These are phyloP conservation scores for Pristionchus entomophagus DNA, from an alignment of 2,888 invertebrate species.

Conservation along the genomic window DNA sequence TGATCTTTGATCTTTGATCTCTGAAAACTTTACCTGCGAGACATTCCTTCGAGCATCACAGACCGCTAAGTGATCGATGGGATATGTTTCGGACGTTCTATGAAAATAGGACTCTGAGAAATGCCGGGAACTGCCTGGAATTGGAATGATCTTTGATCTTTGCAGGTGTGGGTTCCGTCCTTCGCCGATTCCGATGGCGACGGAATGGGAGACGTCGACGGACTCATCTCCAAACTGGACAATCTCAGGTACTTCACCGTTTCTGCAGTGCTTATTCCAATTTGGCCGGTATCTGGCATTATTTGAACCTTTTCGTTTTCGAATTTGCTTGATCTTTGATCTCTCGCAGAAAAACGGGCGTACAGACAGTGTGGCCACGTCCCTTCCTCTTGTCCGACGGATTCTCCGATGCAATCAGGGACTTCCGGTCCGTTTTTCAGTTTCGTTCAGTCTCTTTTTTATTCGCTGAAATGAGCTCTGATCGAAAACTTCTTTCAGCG, in stretches of 20 bases:
- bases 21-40: too few species aligned
- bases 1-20: constrained; percentile 5
- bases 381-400: constrained; percentile 64
- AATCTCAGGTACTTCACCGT: constrained; percentile 36
- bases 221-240: constrained; percentile 75
- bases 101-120: too few species aligned
- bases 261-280: not conserved
- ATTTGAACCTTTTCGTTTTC: not conserved
- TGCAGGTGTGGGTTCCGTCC: constrained; percentile 88
- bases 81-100: too few species aligned
- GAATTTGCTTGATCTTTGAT: not conserved
- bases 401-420: constrained; percentile 59
- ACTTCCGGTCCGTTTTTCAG: constrained; percentile 27
- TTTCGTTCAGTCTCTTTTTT: not conserved
- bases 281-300: not conserved
- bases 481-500: constrained; percentile 56
- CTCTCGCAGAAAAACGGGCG: constrained; percentile 43
- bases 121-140: not conserved
- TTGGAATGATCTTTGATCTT: not conserved
- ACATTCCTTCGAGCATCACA: too few species aligned
- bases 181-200: constrained; percentile 89
- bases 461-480: not conserved
- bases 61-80: too few species aligned
- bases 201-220: constrained; percentile 88
- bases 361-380: constrained; percentile 61